phyloP scores from a whole-genome alignment of 2,797 vertebrate species.

The Helarctos malayanus region DNA sequence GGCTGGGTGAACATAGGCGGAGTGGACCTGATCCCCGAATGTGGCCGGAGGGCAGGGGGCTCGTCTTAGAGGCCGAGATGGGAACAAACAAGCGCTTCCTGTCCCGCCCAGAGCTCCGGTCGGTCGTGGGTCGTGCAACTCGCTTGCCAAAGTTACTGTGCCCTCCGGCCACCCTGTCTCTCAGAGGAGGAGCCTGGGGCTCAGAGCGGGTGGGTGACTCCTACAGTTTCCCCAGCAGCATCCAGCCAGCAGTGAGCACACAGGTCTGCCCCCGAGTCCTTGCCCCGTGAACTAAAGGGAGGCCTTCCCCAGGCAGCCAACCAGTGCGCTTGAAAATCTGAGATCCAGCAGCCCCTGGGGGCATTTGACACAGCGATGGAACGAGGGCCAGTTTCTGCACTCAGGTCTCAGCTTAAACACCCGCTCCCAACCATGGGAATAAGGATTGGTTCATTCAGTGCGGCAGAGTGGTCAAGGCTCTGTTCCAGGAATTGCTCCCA shows the following conservation, averaged over 20 bases:
- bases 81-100: rapidly evolving
- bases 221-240: neutral
- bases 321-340: no score
- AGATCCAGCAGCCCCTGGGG: no score
- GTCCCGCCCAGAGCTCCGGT: neutral
- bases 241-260: neutral
- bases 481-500: no score
- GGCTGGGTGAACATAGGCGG: no score
- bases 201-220: neutral
- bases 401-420: no score
- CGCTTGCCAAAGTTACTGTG: rapidly evolving
- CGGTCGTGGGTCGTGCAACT: rapidly evolving
- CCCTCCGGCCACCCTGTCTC: rapidly evolving
- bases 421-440: no score
- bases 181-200: neutral
- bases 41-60: neutral
- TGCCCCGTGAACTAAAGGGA: no score
- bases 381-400: no score
- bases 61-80: rapidly evolving
- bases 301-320: no score
- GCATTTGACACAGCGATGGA: no score
- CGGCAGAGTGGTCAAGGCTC: no score
- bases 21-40: neutral
- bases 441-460: no score
- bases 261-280: neutral